Evolutionary conservation across 1,140 invertebrate species (phyloP).

Genomic region (Drosophila carrolli): DNA sequence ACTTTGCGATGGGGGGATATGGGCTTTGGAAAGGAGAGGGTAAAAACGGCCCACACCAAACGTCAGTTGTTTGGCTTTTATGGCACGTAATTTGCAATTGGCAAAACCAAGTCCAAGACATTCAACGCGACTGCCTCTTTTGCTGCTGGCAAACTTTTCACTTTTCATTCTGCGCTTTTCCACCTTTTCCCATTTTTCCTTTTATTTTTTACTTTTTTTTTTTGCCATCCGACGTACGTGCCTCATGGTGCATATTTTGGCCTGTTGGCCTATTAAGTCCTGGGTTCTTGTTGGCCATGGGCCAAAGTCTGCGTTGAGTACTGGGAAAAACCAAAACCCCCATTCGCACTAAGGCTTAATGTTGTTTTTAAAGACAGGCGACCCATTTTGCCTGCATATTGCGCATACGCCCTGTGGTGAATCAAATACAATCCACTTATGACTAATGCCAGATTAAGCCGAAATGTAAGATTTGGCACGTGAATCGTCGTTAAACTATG

Average conservation of each 20-base stretch:
- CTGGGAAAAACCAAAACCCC: conserved; percentile 59
- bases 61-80: conserved; percentile 68
- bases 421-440: conserved; percentile 46
- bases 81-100: conserved; percentile 83
- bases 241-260: conserved; percentile 59
- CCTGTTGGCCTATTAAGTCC: conserved; percentile 82
- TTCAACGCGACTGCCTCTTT: conserved; percentile 30
- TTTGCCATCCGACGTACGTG: conserved; percentile 28
- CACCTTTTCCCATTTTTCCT: conserved; percentile 34
- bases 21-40: conserved; percentile 4
- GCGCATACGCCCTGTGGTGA: conserved; percentile 64
- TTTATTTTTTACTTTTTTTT: neutral
- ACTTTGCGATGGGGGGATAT: conserved; percentile 6
- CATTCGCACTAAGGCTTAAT: conserved; percentile 2
- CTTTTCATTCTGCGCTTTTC: conserved; percentile 83
- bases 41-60: conserved; percentile 42
- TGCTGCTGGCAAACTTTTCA: conserved; percentile 72
- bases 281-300: conserved; percentile 60
- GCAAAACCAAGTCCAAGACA: conserved; percentile 67
- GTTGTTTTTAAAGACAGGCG: conserved; percentile 22
- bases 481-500: conserved; percentile 68
- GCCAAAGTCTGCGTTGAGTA: conserved; percentile 50
- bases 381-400: conserved; percentile 71
- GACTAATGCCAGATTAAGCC: conserved; percentile 55
- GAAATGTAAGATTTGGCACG: conserved; percentile 68